Base-by-base conservation (phyloP, 2,797 vertebrate genomes). In the Enteromius unitaeniatus region DNA sequence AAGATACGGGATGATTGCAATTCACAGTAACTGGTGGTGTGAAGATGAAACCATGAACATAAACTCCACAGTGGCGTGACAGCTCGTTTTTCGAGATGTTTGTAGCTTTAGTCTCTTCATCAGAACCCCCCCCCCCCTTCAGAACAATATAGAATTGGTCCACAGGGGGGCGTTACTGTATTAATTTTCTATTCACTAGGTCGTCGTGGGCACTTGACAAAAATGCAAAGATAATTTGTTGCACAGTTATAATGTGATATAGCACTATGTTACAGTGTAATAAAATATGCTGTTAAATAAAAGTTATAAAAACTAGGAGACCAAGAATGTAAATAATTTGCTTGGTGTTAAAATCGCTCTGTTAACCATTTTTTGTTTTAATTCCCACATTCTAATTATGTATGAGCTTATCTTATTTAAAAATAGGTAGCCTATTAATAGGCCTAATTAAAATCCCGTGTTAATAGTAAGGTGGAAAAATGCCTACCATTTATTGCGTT, bases 81-180 rank as follows among this genome's bases (percentile, higher is more conserved):
- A 7, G 55, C 11, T 31, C 3, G 1, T 21, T 2, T 75, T 45
- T 60, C 13, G n/a, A 60, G 10, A 28, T 28, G n/a, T 13, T 28
- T 64, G 21, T n/a, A 69, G 14, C 28, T 60, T 3, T 28, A n/a
- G 17, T 15, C 13, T 21, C 9, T 3, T n/a, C 34, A 4, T 21
- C 21, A 45, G n/a, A n/a, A n/a, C n/a, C n/a, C n/a, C n/a, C n/a
- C n/a, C 28, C 21, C 14, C 47, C 14, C 19, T 70, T 53, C 26
- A 49, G 28, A 51, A 49, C 17, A 49, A 51, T 70, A 84, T 68
- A 62, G 15, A 21, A 26, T 15, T 40, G n/a, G 17, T 51, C 82
- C 82, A 84, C 82, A 72, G 34, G 82, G 82, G 75, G 82, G 82
- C 82, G 82, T 40, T 72, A 40, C 76, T 79, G 82, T 51, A 72